Conservation (phyloP, 2,113 vertebrate genomes). For the Canis aureus region DNA sequence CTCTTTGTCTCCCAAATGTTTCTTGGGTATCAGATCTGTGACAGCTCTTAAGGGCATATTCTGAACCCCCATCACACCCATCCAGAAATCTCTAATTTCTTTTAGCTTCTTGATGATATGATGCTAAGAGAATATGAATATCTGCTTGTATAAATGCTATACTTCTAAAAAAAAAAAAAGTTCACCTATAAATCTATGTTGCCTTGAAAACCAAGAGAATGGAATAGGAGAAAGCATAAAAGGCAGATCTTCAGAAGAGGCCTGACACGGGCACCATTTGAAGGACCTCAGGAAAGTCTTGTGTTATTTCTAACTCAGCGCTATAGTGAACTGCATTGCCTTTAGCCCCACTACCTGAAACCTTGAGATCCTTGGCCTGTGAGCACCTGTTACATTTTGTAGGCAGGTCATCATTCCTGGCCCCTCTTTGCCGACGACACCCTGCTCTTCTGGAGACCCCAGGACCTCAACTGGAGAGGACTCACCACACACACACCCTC, state of each 20-base stretch:
- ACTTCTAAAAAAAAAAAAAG: background rate
- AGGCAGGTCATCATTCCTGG: background rate
- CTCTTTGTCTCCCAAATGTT: background rate
- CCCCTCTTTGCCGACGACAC: background rate
- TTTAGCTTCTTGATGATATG: background rate
- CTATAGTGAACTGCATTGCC: background rate
- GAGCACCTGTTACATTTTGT: background rate
- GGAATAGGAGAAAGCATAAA: background rate
- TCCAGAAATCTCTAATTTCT: background rate
- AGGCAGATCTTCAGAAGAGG: background rate
- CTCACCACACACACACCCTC: no score
- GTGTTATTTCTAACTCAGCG: fast-evolving
- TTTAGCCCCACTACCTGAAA: background rate
- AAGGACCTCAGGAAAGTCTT: background rate
- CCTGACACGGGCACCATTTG: background rate
- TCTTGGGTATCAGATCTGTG: background rate
- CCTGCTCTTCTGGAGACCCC: background rate
- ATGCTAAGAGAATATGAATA: background rate
- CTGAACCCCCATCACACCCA: background rate
- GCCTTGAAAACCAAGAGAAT: background rate
- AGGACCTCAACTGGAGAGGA: background rate
- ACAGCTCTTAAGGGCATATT: background rate
- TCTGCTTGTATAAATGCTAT: background rate
- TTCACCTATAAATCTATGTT: background rate
- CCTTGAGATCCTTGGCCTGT: background rate